Percentiles rank a stretch among this genome's conserved stretches.
These are phyloP conservation scores for Anoncus sp. DNA, from an alignment of 2,888 invertebrate genomes.

Conservation along the genomic window DNA sequence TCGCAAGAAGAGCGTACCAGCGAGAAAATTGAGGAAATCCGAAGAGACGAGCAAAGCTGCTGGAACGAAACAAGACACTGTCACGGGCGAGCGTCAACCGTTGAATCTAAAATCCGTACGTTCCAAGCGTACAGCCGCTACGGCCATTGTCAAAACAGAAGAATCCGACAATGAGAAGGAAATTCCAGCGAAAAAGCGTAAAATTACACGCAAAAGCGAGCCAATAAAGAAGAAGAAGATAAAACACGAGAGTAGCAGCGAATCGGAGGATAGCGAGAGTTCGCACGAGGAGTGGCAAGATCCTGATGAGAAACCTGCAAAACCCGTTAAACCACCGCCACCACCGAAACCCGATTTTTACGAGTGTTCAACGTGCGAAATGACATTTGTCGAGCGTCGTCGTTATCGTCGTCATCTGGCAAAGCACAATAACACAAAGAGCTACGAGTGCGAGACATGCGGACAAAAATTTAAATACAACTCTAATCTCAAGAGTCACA, in stretches of 20 bases:
- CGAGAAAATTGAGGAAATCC: conserved; percentile 42
- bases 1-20: conserved; percentile 40
- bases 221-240: conserved; percentile 26
- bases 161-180: conserved; percentile 35
- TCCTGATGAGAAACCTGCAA: conserved; percentile 28
- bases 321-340: conserved; percentile 25
- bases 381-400: conserved; percentile 46
- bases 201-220: not conserved
- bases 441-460: conserved; percentile 65
- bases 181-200: conserved; percentile 28
- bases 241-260: conserved; percentile 26
- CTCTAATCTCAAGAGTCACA: conserved; percentile 64
- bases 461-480: conserved; percentile 65
- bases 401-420: conserved; percentile 60
- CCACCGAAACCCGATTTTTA: conserved; percentile 36
- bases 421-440: conserved; percentile 61
- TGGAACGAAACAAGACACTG: conserved; percentile 7
- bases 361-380: conserved; percentile 54
- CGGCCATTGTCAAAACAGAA: conserved; percentile 9
- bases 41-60: conserved; percentile 23
- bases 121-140: conserved; percentile 36
- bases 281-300: conserved; percentile 50
- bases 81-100: not conserved
- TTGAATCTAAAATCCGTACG: conserved; percentile 42
- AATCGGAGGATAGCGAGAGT: conserved; percentile 47